Conservation (phyloP, 2,888 invertebrate species). For the Rosalia funebris region DNA sequence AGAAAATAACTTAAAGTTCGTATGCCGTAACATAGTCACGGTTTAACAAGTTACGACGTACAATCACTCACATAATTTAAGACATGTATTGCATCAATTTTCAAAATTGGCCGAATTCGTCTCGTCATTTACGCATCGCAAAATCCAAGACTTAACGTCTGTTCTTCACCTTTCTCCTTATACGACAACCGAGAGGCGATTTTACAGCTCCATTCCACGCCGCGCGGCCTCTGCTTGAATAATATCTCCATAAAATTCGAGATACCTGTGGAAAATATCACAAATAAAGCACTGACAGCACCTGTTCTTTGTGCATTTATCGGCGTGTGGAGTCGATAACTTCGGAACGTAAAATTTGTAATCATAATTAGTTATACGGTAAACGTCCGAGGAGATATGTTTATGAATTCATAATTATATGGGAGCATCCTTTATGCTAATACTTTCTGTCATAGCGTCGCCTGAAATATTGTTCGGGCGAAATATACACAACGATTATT, state of each 20-base stretch:
- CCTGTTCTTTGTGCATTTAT: constrained; percentile 2
- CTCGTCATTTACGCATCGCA: too few relatives aligned
- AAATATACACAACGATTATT: background rate
- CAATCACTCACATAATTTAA: too few relatives aligned
- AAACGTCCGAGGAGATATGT: constrained; percentile 13
- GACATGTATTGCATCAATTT: too few relatives aligned
- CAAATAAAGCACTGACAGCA: background rate
- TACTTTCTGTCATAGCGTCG: constrained; percentile 6
- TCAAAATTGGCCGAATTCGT: too few relatives aligned
- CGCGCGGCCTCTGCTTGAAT: background rate
- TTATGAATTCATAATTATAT: constrained; percentile 25
- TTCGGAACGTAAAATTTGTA: constrained; percentile 11
- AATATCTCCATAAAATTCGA: background rate
- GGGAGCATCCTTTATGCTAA: constrained; percentile 18
- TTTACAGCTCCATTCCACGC: too few relatives aligned
- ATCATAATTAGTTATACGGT: constrained; percentile 20
- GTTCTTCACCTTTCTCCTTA: background rate
- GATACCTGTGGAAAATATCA: background rate
- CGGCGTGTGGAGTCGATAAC: background rate
- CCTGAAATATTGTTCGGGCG: constrained; percentile 13
- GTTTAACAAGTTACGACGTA: too few relatives aligned
- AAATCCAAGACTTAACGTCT: too few relatives aligned
- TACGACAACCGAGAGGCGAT: background rate
- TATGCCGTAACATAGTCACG: too few relatives aligned
- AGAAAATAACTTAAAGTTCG: too few relatives aligned